A percentile compares a stretch with the other conserved stretches of the same genome.
phyloP scores from a whole-genome alignment of 1,140 invertebrate genomes.

The Papilio polyxenes region DNA sequence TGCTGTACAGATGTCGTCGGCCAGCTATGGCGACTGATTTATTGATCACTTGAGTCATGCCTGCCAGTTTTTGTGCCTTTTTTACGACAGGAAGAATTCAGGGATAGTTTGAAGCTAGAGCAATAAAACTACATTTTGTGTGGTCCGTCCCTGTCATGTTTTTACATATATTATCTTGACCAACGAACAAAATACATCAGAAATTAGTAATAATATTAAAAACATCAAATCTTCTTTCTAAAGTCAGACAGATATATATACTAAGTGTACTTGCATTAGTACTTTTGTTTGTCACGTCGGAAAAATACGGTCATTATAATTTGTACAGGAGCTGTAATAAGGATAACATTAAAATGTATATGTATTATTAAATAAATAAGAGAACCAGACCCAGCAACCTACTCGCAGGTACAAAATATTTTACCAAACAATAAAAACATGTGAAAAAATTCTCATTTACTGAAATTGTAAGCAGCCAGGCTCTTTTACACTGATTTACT shows the following conservation, averaged over 20 bases:
- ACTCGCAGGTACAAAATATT: no score
- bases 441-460: no score
- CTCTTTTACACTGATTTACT: background rate
- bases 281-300: no score
- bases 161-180: constrained; percentile 1
- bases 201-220: background rate
- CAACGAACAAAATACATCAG: background rate
- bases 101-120: constrained; percentile 14
- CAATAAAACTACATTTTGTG: constrained; percentile 42
- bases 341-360: background rate
- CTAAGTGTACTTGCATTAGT: no score
- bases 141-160: constrained; percentile 37
- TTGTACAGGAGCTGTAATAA: no score
- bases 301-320: no score
- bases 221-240: background rate
- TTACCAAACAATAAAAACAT: no score
- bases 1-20: constrained; percentile 56
- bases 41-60: constrained; percentile 49
- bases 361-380: background rate
- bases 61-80: constrained; percentile 40
- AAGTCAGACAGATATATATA: no score
- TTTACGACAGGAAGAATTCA: constrained; percentile 45
- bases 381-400: background rate
- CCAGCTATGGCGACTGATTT: constrained; percentile 50
- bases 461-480: no score